Conservation (phyloP, 1,140 invertebrate species). For the Drosophila santomea region DNA sequence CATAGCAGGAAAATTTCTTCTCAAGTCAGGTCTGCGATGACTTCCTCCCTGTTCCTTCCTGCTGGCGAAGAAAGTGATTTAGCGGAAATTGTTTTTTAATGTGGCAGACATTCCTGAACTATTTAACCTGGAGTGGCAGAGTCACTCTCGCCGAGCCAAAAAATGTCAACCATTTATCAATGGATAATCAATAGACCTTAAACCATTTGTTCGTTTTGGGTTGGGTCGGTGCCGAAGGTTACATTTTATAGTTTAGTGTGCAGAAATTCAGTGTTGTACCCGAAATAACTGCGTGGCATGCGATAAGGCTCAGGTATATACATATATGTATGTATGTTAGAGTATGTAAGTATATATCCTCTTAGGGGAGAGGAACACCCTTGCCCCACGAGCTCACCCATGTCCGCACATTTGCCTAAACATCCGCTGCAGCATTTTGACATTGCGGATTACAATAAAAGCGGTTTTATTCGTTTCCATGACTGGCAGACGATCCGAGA, state of each 20-base stretch:
- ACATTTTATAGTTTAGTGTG: slow-evolving; percentile 62
- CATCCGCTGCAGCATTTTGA: slow-evolving; percentile 73
- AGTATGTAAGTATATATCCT: not conserved
- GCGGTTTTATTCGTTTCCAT: slow-evolving; percentile 76
- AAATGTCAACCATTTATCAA: slow-evolving; percentile 78
- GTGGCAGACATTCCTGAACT: slow-evolving; percentile 76
- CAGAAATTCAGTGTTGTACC: slow-evolving; percentile 11
- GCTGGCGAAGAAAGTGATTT: slow-evolving; percentile 61
- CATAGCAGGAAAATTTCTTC: slow-evolving; percentile 29
- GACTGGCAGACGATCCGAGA: slow-evolving; percentile 40
- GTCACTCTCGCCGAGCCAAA: slow-evolving; percentile 19
- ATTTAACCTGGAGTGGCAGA: slow-evolving; percentile 59
- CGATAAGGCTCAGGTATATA: slow-evolving; percentile 69
- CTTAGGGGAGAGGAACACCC: not conserved
- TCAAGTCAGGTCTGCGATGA: slow-evolving; percentile 26
- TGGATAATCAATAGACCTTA: slow-evolving; percentile 76
- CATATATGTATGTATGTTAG: not conserved
- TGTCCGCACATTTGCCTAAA: slow-evolving; percentile 49
- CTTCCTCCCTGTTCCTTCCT: slow-evolving; percentile 5
- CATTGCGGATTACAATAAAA: slow-evolving; percentile 81
- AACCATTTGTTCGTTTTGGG: slow-evolving; percentile 31
- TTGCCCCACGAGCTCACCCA: slow-evolving; percentile 2
- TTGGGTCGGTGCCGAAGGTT: slow-evolving; percentile 1
- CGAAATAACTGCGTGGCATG: slow-evolving; percentile 71
- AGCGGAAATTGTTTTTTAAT: slow-evolving; percentile 81